Evolutionary conservation across 2,797 vertebrate species (phyloP).

Genomic region (Myoxocephalus aenaeus): DNA sequence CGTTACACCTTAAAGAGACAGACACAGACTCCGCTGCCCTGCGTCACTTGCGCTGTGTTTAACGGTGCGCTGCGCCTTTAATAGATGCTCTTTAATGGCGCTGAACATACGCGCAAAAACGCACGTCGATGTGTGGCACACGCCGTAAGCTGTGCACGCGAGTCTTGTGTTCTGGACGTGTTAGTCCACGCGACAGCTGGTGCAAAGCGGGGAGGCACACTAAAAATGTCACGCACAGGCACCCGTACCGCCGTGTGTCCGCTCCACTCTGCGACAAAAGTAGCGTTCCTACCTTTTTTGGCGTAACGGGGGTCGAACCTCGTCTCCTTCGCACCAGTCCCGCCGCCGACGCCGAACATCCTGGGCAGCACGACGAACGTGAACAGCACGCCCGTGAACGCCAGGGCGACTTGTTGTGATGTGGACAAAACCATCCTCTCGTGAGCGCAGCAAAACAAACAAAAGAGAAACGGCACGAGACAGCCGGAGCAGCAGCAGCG

Average conservation of each 20-base stretch:
- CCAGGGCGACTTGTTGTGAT: constrained; percentile 84
- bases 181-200: too few relatives aligned
- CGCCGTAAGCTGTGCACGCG: not conserved
- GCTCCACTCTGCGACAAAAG: not conserved
- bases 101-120: not conserved
- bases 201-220: not conserved
- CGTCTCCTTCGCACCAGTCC: constrained; percentile 58
- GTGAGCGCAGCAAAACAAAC: not conserved
- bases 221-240: not conserved
- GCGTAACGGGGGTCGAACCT: constrained; percentile 74
- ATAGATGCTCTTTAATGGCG: not conserved
- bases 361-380: constrained; percentile 86
- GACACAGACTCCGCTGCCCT: too few relatives aligned
- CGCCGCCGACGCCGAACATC: constrained; percentile 81
- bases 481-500: not conserved
- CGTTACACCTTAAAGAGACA: not conserved
- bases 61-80: not conserved
- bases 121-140: not conserved
- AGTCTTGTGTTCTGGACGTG: not conserved
- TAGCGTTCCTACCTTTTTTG: constrained; percentile 75
- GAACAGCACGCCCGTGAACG: constrained; percentile 84
- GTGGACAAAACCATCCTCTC: constrained; percentile 82
- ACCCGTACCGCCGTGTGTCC: not conserved
- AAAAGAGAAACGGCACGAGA: not conserved
- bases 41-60: not conserved